Percentiles rank a stretch among this genome's conserved stretches.
phyloP scores from a whole-genome alignment of 2,797 vertebrate genomes.

The Nothura maculosa region DNA sequence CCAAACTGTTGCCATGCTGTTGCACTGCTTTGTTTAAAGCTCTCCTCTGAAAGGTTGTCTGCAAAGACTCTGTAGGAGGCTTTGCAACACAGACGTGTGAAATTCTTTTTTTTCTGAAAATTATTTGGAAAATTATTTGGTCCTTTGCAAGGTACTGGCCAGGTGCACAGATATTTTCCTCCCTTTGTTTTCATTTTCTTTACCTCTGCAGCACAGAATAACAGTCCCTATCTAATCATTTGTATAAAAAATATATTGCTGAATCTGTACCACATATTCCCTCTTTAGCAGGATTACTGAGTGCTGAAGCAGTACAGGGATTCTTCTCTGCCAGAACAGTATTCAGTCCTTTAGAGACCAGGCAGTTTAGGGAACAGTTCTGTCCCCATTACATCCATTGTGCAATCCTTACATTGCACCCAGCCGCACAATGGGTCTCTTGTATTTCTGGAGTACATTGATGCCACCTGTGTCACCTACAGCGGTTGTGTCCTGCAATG shows the following conservation, averaged over 20 bases:
- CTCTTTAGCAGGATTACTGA: neutral
- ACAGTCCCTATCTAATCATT: neutral
- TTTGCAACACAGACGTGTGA: constrained; percentile 49
- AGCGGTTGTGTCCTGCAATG: neutral
- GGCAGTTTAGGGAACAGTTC: neutral
- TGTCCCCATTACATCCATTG: neutral
- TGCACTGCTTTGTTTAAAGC: constrained; percentile 53
- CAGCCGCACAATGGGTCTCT: neutral
- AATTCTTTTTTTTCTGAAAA: constrained; percentile 43
- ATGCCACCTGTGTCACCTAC: neutral
- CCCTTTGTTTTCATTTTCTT: constrained; percentile 10
- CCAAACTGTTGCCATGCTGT: constrained; percentile 21
- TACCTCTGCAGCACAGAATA: neutral
- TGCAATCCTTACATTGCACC: neutral
- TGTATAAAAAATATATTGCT: neutral
- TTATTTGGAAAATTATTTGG: neutral
- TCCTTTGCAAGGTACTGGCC: constrained; percentile 52
- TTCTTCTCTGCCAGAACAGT: neutral
- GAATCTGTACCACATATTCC: neutral
- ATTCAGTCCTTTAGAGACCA: neutral
- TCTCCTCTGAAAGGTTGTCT: constrained; percentile 50
- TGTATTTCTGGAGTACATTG: neutral
- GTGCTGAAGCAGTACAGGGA: neutral
- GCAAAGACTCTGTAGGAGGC: constrained; percentile 55
- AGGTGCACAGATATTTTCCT: constrained; percentile 44